A percentile compares a stretch with the other conserved stretches of the same genome.
phyloP scores from a whole-genome alignment of 2,113 vertebrate species.

The Brachypodius melanocephalos region DNA sequence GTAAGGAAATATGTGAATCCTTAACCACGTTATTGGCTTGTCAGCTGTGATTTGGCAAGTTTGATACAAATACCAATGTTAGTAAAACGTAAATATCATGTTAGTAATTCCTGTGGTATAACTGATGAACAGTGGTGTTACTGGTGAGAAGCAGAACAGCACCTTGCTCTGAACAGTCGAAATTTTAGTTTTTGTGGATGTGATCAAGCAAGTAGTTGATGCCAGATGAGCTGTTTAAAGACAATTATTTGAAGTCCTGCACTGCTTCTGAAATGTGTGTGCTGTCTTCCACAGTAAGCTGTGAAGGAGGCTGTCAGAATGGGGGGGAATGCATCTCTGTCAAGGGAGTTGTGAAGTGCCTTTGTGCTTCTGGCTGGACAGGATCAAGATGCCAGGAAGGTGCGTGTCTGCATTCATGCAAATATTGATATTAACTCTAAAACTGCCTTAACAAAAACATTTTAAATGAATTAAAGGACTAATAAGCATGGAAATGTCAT shows the following conservation, averaged over 20 bases:
- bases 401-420: conserved; percentile 37
- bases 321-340: conserved; percentile 82
- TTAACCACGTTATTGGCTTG: neutral
- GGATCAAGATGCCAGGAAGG: conserved; percentile 85
- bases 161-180: neutral
- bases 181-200: neutral
- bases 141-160: neutral
- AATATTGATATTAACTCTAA: neutral
- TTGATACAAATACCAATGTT: neutral
- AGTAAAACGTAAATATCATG: too few relatives aligned
- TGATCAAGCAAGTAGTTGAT: neutral
- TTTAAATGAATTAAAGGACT: neutral
- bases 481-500: neutral
- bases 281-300: conserved; percentile 74
- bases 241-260: neutral
- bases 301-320: conserved; percentile 84
- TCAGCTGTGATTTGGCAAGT: neutral
- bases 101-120: neutral
- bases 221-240: neutral
- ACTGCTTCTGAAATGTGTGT: neutral
- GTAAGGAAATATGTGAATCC: neutral
- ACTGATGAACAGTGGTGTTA: neutral
- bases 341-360: conserved; percentile 79
- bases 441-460: neutral
- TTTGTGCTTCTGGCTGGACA: conserved; percentile 83